phyloP scores from a whole-genome alignment of 2,888 invertebrate species.

The Malachius bipustulatus region DNA sequence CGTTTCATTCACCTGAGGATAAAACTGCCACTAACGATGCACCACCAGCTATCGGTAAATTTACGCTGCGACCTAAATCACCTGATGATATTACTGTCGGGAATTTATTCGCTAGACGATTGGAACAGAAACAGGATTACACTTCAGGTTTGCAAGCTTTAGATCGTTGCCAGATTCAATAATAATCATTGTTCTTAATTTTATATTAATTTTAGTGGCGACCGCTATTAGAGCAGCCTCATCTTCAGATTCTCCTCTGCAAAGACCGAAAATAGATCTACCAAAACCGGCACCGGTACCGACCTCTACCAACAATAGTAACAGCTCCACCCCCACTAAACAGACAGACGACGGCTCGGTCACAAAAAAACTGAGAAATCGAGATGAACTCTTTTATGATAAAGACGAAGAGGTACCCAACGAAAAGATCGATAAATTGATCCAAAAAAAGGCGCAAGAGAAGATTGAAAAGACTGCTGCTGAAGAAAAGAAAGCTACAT shows the following conservation, averaged over 20 bases:
- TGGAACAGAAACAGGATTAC: constrained; percentile 30
- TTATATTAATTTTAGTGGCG: constrained; percentile 36
- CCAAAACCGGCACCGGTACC: constrained; percentile 14
- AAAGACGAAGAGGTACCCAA: constrained; percentile 37
- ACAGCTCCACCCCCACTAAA: constrained; percentile 5
- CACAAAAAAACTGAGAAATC: constrained; percentile 27
- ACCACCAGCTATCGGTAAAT: constrained; percentile 35
- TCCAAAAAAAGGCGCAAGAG: constrained; percentile 34
- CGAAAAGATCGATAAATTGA: constrained; percentile 38
- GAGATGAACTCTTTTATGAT: constrained; percentile 39
- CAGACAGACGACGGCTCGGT: constrained; percentile 18
- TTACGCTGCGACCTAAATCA: constrained; percentile 42
- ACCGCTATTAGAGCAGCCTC: constrained; percentile 40
- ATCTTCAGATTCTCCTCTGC: constrained; percentile 22
- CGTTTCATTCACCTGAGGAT: constrained; percentile 42
- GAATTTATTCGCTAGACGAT: constrained; percentile 48
- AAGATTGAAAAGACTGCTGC: constrained; percentile 34
- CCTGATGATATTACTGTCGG: constrained; percentile 48
- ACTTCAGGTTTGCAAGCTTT: no score
- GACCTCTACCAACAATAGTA: constrained; percentile 9
- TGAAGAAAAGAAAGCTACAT: constrained; percentile 21
- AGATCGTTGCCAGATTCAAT: no score
- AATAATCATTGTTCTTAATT: no score
- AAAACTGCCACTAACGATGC: constrained; percentile 7
- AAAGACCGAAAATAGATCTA: constrained; percentile 25